Conservation (phyloP, 2,797 vertebrate genomes). For the Pelodytes ibericus region DNA sequence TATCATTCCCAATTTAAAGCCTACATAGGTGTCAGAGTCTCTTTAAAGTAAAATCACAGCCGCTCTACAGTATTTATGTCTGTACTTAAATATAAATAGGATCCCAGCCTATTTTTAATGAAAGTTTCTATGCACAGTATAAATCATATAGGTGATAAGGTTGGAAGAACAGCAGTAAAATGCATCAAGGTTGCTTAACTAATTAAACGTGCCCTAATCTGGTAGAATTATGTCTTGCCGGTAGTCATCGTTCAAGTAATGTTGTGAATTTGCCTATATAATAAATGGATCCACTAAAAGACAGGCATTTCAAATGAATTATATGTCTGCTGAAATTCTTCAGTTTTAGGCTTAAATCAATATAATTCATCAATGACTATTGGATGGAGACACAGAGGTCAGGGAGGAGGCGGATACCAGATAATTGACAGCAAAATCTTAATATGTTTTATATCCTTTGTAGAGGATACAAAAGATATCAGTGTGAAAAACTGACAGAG, state of each 20-base stretch:
- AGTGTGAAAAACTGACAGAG: background rate
- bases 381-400: background rate
- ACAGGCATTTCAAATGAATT: constrained; percentile 2
- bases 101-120: background rate
- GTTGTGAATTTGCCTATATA: background rate
- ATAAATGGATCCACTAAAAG: background rate
- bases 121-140: background rate
- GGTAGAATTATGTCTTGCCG: background rate
- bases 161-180: background rate
- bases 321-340: background rate
- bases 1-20: too few relatives aligned
- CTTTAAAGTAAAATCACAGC: too few relatives aligned
- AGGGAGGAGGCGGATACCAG: background rate
- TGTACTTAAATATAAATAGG: too few relatives aligned
- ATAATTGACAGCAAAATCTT: background rate
- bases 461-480: background rate
- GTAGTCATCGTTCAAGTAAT: background rate
- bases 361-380: constrained; percentile 26
- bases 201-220: background rate
- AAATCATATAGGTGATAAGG: background rate
- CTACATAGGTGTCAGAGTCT: too few relatives aligned
- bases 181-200: background rate
- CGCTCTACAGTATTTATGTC: too few relatives aligned
- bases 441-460: background rate
- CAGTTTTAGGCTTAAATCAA: constrained; percentile 11